Conservation (phyloP, 2,888 invertebrate species). For the Campoletis raptor region DNA sequence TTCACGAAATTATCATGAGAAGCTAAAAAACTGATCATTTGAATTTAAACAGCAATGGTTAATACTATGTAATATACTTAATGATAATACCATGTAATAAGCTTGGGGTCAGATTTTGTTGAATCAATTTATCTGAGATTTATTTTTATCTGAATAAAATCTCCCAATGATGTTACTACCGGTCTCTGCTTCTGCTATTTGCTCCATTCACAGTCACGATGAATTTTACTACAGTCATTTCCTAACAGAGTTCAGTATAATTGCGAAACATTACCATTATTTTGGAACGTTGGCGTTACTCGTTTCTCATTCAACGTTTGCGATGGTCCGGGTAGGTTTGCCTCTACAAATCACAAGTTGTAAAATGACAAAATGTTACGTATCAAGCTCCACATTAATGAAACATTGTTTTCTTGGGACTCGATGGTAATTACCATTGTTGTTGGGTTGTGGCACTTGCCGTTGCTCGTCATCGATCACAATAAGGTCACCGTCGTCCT, state of each 20-base stretch:
- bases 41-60: no score
- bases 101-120: neutral
- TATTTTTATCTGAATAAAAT: neutral
- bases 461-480: neutral
- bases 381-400: neutral
- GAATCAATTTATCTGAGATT: neutral
- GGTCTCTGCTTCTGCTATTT: neutral
- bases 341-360: neutral
- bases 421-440: neutral
- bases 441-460: neutral
- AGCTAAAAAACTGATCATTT: no score
- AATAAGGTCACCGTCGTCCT: neutral
- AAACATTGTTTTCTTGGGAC: neutral
- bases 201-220: neutral
- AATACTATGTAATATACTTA: no score
- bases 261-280: constrained; percentile 4
- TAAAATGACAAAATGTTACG: neutral
- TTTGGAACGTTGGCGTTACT: neutral
- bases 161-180: constrained; percentile 6
- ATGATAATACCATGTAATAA: neutral
- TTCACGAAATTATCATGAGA: neutral
- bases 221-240: neutral
- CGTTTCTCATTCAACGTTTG: neutral
- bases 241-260: neutral
- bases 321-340: neutral